phyloP scores from a whole-genome alignment of 37 sponge, comb jelly and placozoan genomes.

The Diacarnus erythraeanus region DNA sequence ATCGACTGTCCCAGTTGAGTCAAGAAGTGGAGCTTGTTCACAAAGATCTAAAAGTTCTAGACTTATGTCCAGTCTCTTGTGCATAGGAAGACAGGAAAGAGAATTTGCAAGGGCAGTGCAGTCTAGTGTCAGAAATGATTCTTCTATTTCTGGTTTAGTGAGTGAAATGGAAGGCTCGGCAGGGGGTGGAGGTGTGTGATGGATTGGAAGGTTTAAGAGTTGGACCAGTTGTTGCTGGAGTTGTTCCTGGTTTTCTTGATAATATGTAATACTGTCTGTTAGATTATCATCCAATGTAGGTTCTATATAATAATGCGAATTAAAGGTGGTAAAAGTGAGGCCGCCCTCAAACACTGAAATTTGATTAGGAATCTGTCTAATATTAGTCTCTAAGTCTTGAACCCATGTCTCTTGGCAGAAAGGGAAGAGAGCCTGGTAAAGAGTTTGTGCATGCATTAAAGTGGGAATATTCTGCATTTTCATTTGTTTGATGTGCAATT shows the following conservation, averaged over 20 bases:
- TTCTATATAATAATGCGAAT: too few relatives aligned
- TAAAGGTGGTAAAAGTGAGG: too few relatives aligned
- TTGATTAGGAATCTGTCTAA: too few relatives aligned
- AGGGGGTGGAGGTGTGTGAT: neutral
- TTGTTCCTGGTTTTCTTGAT: constrained; percentile 30
- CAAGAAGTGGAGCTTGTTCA: neutral
- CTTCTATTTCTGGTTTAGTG: neutral
- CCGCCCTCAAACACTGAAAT: too few relatives aligned
- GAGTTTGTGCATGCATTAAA: too few relatives aligned
- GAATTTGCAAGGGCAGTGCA: constrained; percentile 24
- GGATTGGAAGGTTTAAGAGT: constrained; percentile 39
- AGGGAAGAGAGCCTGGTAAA: too few relatives aligned
- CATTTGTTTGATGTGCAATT: too few relatives aligned
- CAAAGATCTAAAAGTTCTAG: constrained; percentile 24
- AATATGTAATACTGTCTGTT: neutral
- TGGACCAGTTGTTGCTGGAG: constrained; percentile 42
- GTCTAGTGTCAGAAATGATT: constrained; percentile 27
- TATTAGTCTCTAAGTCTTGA: too few relatives aligned
- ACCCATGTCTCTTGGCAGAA: too few relatives aligned
- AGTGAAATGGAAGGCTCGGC: neutral
- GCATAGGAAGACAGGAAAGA: constrained; percentile 27
- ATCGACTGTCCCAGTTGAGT: neutral
- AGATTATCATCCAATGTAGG: neutral
- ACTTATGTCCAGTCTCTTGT: constrained; percentile 31
- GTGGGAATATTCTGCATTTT: too few relatives aligned